A percentile compares a stretch with the other conserved stretches of the same genome.
Evolutionary conservation across 2,888 invertebrate species (phyloP).

Genomic region (Lutraria lutraria): DNA sequence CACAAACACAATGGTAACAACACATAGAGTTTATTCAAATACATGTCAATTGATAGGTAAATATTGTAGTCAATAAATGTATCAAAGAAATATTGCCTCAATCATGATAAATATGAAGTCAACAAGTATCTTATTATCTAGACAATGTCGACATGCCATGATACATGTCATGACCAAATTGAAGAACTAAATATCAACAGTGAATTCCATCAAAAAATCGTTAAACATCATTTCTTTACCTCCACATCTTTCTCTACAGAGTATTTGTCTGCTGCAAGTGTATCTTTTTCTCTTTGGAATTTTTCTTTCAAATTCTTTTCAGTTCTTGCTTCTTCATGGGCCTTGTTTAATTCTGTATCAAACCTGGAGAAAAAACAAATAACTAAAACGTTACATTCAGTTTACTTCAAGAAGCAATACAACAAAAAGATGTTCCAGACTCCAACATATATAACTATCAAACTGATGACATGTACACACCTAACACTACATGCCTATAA

Average conservation of each 20-base stretch:
- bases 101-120: no score
- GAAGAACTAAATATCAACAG: not conserved
- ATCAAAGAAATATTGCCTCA: no score
- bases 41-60: no score
- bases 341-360: constrained; percentile 94
- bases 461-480: no score
- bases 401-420: no score
- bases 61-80: no score
- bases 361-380: constrained; percentile 88
- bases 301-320: constrained; percentile 93
- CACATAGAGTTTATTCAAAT: no score
- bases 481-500: no score
- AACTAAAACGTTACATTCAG: not conserved
- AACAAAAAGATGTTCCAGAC: no score
- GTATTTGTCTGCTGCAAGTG: constrained; percentile 94
- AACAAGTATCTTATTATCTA: no score
- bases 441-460: no score
- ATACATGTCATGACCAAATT: not conserved
- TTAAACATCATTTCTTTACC: constrained; percentile 68
- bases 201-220: not conserved
- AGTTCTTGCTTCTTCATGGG: constrained; percentile 93
- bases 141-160: not conserved
- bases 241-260: constrained; percentile 93
- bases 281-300: constrained; percentile 93
- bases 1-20: no score